Base-by-base conservation (phyloP, 2,113 vertebrate genomes). In the Protobothrops mucrosquamatus region DNA sequence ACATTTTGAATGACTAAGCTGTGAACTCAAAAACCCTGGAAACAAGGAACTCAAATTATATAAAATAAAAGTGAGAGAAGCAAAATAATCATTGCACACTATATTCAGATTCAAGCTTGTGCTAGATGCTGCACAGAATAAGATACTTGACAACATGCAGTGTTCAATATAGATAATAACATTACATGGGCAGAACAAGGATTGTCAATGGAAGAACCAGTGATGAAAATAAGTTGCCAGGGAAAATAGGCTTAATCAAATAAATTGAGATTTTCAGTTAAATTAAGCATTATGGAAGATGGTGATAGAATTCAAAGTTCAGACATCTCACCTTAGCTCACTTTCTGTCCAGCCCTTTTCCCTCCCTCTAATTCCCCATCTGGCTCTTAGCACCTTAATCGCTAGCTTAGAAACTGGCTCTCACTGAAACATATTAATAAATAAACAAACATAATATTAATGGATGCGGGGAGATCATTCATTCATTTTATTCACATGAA, bases 1-100 rank as follows among this genome's bases (percentile, higher is more conserved):
- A 96, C 97, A 97, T 97, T 97, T 96, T 96, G 97, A 97, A 94
- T 96, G 96, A 97, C 95, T 96, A 95, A 94, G 92, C 96, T 97
- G 96, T 12, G 91, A 96, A 96, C 96, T 97, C 94, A 94, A 96
- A 97, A 96, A 96, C 96, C 96, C 97, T 51, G 87, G 92, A 96
- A 95, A 93, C 94, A 95, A 89, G 12, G 86, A 96, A 93, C 94
- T 89, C 94, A 96, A 94, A 34, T 94, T 92, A 88, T 15, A 93
- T 94, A 93, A 88, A 96, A 95, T 94, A 92, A 96, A 95, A 94
- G 92, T 26, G 93, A 51, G 90, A 91, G n/a, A 0, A 89, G 87
- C n/a, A 59, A 23, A n/a, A 46, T 59, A 55, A 88, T 24, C 55
- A 11, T 55, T 54, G 34, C 23, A 81, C 22, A 29, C 4, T 34